Evolutionary conservation across 2,113 vertebrate genomes (phyloP), one percentile per base, ranked within the genome.

Genomic region (Peucedramus taeniatus): DNA sequence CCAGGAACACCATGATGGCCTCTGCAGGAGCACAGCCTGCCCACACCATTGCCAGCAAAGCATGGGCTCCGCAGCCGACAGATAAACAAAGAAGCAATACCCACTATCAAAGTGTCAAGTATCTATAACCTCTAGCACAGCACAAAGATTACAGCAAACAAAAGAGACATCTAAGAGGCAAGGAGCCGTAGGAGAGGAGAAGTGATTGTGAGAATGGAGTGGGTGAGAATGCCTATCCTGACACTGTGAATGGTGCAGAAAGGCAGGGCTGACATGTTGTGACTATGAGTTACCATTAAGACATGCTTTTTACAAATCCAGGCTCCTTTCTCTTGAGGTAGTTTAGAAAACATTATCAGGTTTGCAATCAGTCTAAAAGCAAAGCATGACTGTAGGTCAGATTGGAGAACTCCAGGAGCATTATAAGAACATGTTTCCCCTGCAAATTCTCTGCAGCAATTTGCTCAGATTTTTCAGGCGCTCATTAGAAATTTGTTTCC

Each of bases 361-460:
- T 92, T 86, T 88, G 63, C 90, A 90, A 92, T 92, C 92, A 92
- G 68, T 60, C 71, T 86, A 94, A 95, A 96, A 94, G 93, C 71
- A 86, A 96, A 91, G 44, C 7, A 0, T 47, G 76, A 77, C 68
- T 8, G 3, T 17, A 78, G 87, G 92, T 93, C 88, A 92, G 59
- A 72, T 13, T 0, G 0, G 56, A 71, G 64, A 80, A 66, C 76
- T 84, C 2, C 2, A 0, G 21, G 20, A 78, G 51, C 49, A 33
- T 64, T 93, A 71, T 90, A 93, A 83, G 47, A 83, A 78, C 51
- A 64, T 42, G 42, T 65, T 69, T 83, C 60, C 30, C 16, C 49
- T 60, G 51, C 44, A 89, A 91, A 88, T 51, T 78, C n/a, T 95
- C 61, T 3, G 28, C 51, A 93, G 80, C 59, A 57, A 87, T 94